Evolutionary conservation across 1,140 invertebrate genomes (phyloP).

Genomic region (Aplysia californica): DNA sequence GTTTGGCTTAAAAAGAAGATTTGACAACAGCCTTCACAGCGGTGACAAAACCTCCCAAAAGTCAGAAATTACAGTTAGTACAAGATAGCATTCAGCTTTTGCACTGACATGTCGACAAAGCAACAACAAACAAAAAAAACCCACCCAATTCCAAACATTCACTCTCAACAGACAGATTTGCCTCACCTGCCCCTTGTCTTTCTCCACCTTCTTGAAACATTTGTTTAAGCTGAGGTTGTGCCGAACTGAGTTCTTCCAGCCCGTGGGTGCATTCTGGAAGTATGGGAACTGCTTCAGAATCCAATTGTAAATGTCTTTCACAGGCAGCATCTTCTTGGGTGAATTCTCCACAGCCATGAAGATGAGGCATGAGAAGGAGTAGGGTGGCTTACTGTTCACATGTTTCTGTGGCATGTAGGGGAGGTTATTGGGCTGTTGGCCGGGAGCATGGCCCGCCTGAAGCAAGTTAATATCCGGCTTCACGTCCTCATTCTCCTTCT

Average conservation of each 20-base stretch:
- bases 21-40: no score
- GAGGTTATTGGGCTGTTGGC: conserved; percentile 59
- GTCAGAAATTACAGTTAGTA: no score
- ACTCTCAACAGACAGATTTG: no score
- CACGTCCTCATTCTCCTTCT: conserved; percentile 50
- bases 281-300: conserved; percentile 67
- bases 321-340: conserved; percentile 86
- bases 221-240: conserved; percentile 73
- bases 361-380: conserved; percentile 94
- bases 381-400: conserved; percentile 90
- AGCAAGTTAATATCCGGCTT: conserved; percentile 33
- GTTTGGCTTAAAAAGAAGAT: no score
- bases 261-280: conserved; percentile 67
- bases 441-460: conserved; percentile 41
- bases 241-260: conserved; percentile 73
- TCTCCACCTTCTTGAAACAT: conserved; percentile 72
- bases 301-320: conserved; percentile 76
- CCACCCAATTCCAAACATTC: no score
- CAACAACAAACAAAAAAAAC: no score
- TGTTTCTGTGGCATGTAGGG: conserved; percentile 76
- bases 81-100: no score
- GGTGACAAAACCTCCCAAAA: no score
- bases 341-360: conserved; percentile 98
- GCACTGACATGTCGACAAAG: no score
- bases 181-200: conserved; percentile 74